These are phyloP conservation scores for Eremobia ochroleuca DNA, from an alignment of 2,888 invertebrate genomes.

Conservation along the genomic window DNA sequence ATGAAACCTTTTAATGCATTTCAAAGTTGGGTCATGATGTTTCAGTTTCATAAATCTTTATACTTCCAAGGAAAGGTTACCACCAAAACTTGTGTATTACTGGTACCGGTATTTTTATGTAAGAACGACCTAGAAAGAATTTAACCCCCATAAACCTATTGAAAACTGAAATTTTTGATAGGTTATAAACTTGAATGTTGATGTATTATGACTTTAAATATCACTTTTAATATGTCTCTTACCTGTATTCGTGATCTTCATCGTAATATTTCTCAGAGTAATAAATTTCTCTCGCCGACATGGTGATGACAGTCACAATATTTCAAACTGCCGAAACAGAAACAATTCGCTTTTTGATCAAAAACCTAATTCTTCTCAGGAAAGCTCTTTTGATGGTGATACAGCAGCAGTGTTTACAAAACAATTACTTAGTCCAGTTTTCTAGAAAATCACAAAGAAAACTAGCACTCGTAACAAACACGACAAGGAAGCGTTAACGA, in stretches of 20 bases:
- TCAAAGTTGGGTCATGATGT: not conserved
- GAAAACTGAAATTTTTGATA: conserved; percentile 4
- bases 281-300: conserved; percentile 94
- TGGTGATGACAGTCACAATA: conserved; percentile 71
- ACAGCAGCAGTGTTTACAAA: conserved; percentile 17
- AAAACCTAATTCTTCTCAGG: conserved; percentile 19
- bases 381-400: conserved; percentile 9
- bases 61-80: not conserved
- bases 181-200: conserved; percentile 31
- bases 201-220: not conserved
- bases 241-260: conserved; percentile 98
- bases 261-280: conserved; percentile 98
- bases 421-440: conserved; percentile 36
- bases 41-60: not conserved
- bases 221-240: conserved; percentile 65
- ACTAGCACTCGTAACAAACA: conserved; percentile 52
- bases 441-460: conserved; percentile 64
- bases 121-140: not conserved
- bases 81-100: not conserved
- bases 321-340: conserved; percentile 45
- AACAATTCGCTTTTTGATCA: conserved; percentile 22
- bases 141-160: conserved; percentile 16
- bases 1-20: not conserved
- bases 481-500: conserved; percentile 78
- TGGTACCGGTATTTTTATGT: not conserved